Conservation (phyloP, 2,113 vertebrate species). For the Sinosuthora webbiana region DNA sequence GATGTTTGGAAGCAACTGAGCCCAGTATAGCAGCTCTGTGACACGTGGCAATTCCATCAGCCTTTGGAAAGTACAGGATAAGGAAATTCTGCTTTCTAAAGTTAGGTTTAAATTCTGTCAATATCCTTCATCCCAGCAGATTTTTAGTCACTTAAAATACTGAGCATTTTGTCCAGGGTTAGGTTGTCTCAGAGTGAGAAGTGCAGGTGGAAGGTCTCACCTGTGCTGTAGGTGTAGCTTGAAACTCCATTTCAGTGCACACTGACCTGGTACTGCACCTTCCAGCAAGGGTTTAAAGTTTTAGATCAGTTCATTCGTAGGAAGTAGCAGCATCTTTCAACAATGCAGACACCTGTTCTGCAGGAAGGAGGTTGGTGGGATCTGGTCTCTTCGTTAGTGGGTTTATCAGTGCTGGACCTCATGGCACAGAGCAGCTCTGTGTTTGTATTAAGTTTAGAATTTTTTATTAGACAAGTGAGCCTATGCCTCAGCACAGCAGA, state of each 20-base stretch:
- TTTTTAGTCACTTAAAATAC: background rate
- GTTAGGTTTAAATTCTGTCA: background rate
- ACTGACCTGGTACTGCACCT: background rate
- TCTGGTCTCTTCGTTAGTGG: background rate
- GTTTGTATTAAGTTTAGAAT: background rate
- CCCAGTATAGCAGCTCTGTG: background rate
- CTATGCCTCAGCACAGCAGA: background rate
- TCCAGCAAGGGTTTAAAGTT: background rate
- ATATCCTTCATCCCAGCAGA: background rate
- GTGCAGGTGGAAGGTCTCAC: background rate
- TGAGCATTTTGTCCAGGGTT: background rate
- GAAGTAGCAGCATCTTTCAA: background rate
- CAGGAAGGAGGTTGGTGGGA: background rate
- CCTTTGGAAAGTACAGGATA: background rate
- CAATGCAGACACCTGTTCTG: background rate
- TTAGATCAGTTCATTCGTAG: background rate
- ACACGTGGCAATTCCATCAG: background rate
- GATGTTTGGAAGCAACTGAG: background rate
- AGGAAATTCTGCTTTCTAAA: background rate
- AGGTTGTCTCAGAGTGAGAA: background rate
- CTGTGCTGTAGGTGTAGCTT: background rate
- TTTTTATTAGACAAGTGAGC: background rate
- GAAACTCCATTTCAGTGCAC: background rate
- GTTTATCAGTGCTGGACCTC: background rate
- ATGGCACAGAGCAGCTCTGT: background rate